A percentile compares a stretch with the other conserved stretches of the same genome.
phyloP scores from a whole-genome alignment of 30 jellyfish, hydroid and myxozoan genomes.

The Clytia hemisphaerica region DNA sequence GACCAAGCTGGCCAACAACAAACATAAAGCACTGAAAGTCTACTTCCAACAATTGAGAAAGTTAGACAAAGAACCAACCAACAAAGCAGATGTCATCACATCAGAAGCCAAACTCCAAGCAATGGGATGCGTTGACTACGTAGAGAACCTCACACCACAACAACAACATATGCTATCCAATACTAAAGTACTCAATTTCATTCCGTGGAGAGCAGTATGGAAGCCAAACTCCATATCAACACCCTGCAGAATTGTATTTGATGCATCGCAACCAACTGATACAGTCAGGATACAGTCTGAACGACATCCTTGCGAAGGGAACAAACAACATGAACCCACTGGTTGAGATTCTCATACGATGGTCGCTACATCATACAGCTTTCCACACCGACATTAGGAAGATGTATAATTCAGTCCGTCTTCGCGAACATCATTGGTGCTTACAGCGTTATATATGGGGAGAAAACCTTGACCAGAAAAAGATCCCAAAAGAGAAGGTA shows the following conservation, averaged over 20 bases:
- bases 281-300: neutral
- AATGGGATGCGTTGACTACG: neutral
- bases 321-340: neutral
- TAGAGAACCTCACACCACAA: neutral
- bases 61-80: too few relatives aligned
- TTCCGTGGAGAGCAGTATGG: neutral
- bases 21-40: too few relatives aligned
- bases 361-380: too few relatives aligned
- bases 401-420: neutral
- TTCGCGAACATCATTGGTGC: neutral
- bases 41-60: too few relatives aligned
- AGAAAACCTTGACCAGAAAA: slow-evolving; percentile 1
- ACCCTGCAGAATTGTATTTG: neutral
- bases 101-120: neutral
- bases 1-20: too few relatives aligned
- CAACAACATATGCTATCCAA: neutral
- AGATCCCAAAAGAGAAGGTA: slow-evolving; percentile 4
- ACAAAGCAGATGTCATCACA: neutral
- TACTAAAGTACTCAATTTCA: neutral
- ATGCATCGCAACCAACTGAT: neutral
- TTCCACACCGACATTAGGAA: slow-evolving; percentile 4
- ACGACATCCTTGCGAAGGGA: neutral
- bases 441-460: slow-evolving; percentile 9
- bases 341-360: too few relatives aligned
- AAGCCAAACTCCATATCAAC: neutral